These are phyloP conservation scores for Pachycephus smyrnensis DNA, from an alignment of 2,888 invertebrate genomes.

Conservation along the genomic window DNA sequence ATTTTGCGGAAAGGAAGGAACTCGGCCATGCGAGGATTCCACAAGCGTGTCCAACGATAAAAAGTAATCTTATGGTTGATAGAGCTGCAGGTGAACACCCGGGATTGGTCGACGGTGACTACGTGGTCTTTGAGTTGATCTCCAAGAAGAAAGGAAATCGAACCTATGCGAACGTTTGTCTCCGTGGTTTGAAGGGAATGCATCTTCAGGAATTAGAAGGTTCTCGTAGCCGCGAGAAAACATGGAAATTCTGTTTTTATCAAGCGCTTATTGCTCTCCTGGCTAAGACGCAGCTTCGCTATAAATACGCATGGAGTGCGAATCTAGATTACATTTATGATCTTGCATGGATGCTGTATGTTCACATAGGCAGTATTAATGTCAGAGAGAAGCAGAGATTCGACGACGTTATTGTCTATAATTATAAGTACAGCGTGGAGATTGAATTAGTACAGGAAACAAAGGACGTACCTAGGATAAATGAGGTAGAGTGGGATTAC, in stretches of 20 bases:
- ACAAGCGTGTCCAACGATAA: constrained; percentile 19
- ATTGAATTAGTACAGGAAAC: constrained; percentile 50
- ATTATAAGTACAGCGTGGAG: constrained; percentile 59
- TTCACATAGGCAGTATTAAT: constrained; percentile 54
- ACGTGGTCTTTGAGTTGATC: constrained; percentile 41
- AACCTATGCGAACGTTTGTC: constrained; percentile 46
- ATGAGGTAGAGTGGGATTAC: constrained; percentile 31
- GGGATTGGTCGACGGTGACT: constrained; percentile 58
- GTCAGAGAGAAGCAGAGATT: constrained; percentile 45
- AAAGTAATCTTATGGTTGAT: constrained; percentile 40
- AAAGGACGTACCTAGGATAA: constrained; percentile 32
- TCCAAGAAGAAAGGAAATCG: constrained; percentile 30
- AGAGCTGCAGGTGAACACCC: constrained; percentile 46
- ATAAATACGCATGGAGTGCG: constrained; percentile 52
- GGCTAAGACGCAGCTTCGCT: constrained; percentile 59
- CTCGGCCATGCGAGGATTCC: constrained; percentile 55
- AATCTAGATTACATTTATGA: constrained; percentile 61
- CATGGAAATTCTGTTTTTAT: constrained; percentile 62
- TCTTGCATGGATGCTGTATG: constrained; percentile 56
- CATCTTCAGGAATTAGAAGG: constrained; percentile 47
- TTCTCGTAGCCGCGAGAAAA: constrained; percentile 42
- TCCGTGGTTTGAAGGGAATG: constrained; percentile 57
- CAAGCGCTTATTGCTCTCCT: constrained; percentile 55
- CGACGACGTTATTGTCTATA: constrained; percentile 58
- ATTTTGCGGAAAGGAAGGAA: constrained; percentile 50